Evolutionary conservation across 2,888 invertebrate genomes (phyloP), one percentile per base, ranked within the genome.

Genomic region (Diabrotica balteata): DNA sequence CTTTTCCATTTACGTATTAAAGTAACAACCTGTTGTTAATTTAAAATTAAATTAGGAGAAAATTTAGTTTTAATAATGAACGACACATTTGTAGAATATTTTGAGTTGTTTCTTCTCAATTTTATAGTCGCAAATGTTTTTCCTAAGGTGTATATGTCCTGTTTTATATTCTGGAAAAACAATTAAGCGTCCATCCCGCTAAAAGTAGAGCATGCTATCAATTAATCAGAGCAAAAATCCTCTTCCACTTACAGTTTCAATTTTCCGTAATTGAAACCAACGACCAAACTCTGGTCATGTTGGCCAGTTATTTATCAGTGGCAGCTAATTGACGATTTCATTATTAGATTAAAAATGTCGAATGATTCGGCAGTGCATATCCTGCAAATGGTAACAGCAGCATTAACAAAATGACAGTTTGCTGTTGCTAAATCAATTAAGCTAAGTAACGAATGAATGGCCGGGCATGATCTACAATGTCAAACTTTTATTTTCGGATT

Each of bases 261-360:
- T 80, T 80, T 79, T 76, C 76, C 76, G 71, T 80, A 78, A 79
- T 80, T 79, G 78, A 76, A 79, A 79, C 75, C 76, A 63, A 17
- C 64, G 58, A 63, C 57, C 57, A 54, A 55, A 57, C 55, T 32
- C 32, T 57, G 52, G 59, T 66, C 59, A 64, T 53, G 66, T 66
- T 63, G 59, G 54, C 54, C 65, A 63, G 76, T 76, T 76, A 76
- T 78, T 78, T 76, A 76, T 78, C 76, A 75, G 71, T 73, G 70
- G 68, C 71, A 74, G 73, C 77, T 79, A 79, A 80, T 79, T 78
- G 79, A 76, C 78, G 79, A 79, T 78, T 79, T 78, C 79, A 78
- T 80, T 79, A 80, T 80, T 78, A 79, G 78, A 80, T 80, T 79
- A 79, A 80, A 80, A 80, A 79, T 76, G 77, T 74, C 73, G 73